These are phyloP conservation scores for Battus philenor DNA, from an alignment of 1,140 invertebrate genomes.

Conservation along the genomic window DNA sequence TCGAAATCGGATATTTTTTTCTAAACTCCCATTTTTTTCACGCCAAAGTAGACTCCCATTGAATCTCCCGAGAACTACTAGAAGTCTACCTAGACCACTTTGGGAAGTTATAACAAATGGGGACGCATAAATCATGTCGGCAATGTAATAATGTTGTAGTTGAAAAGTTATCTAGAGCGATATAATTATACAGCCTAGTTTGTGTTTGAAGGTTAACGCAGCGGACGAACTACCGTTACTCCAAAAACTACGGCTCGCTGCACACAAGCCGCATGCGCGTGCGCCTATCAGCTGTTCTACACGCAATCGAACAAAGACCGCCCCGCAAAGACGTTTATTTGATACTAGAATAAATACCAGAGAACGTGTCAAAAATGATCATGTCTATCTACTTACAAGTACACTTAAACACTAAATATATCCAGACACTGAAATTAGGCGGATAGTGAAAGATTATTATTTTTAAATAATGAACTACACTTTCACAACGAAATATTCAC, in stretches of 20 bases:
- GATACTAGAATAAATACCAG: too few species aligned
- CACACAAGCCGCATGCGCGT: not conserved
- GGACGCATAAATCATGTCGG: conserved; percentile 4
- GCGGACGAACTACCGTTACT: conserved; percentile 2
- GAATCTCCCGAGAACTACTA: too few species aligned
- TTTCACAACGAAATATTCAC: conserved; percentile 45
- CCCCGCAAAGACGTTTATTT: conserved; percentile 3
- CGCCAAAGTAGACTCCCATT: too few species aligned
- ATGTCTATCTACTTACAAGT: not conserved
- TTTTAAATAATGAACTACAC: conserved; percentile 21
- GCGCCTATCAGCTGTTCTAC: conserved; percentile 9
- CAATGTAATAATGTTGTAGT: not conserved
- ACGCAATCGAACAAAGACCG: conserved; percentile 2
- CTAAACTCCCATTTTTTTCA: too few species aligned
- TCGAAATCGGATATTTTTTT: too few species aligned
- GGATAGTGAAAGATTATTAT: too few species aligned
- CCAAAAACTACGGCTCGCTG: conserved; percentile 1
- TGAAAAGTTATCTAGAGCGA: conserved; percentile 3
- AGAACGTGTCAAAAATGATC: not conserved
- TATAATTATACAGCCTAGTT: conserved; percentile 3
- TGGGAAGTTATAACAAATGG: not conserved
- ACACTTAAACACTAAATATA: too few species aligned
- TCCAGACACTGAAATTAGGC: too few species aligned
- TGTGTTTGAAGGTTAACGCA: not conserved
- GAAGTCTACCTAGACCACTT: too few species aligned